Evolutionary conservation across 2,888 invertebrate species (phyloP).

Genomic region (Beris chalybata): DNA sequence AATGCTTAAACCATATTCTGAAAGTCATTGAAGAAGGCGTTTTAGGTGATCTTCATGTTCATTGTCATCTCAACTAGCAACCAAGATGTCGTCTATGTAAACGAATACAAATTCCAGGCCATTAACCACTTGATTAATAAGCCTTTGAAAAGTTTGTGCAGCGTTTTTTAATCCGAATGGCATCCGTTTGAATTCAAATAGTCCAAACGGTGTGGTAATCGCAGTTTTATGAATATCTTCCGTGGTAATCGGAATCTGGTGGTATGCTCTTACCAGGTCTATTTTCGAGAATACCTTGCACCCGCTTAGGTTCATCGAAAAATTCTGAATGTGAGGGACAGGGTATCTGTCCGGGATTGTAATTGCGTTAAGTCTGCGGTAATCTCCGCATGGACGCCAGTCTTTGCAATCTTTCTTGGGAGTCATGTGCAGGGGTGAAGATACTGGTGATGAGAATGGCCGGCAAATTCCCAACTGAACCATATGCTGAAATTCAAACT

Average conservation of each 20-base stretch:
- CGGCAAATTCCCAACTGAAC: no score
- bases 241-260: conserved; percentile 47
- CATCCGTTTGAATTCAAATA: no score
- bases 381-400: no score
- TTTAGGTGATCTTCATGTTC: conserved; percentile 42
- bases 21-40: conserved; percentile 38
- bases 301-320: conserved; percentile 41
- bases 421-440: conserved; percentile 45
- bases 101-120: no score
- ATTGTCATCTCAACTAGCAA: conserved; percentile 40
- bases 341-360: conserved; percentile 50
- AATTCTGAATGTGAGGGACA: conserved; percentile 46
- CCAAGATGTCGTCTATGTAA: no score
- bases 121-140: no score
- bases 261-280: conserved; percentile 45
- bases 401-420: conserved; percentile 42
- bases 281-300: conserved; percentile 44
- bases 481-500: no score
- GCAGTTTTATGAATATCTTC: no score
- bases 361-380: conserved; percentile 44
- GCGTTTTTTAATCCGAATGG: no score
- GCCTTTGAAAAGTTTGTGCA: no score
- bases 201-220: no score
- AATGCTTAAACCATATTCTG: conserved; percentile 37
- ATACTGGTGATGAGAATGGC: conserved; percentile 39